Conservation (phyloP, 2,888 invertebrate species). For the Eupsilia transversa region DNA sequence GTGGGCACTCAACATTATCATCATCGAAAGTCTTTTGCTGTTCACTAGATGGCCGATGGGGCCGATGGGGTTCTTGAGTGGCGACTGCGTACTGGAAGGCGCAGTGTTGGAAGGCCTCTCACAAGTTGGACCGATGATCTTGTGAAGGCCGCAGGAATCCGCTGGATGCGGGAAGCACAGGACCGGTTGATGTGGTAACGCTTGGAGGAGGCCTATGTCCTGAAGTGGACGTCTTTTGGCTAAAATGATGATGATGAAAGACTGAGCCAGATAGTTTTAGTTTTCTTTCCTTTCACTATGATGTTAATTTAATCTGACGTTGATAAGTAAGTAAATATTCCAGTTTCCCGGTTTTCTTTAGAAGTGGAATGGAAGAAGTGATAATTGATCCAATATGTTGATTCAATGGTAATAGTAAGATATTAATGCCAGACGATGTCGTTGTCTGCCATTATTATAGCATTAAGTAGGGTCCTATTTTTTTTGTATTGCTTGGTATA, state of each 20-base stretch:
- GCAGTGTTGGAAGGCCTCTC: not conserved
- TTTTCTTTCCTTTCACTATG: no score
- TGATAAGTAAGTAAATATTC: not conserved
- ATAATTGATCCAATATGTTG: constrained; percentile 14
- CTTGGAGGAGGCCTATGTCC: not conserved
- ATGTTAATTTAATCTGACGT: not conserved
- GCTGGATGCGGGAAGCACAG: not conserved
- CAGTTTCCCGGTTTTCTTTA: not conserved
- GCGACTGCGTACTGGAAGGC: not conserved
- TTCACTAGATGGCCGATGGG: not conserved
- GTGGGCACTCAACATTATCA: not conserved
- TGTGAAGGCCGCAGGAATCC: not conserved
- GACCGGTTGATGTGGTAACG: not conserved
- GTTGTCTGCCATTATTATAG: not conserved
- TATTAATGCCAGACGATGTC: constrained; percentile 5
- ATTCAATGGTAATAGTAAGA: constrained; percentile 24
- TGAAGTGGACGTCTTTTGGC: not conserved
- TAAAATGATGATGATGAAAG: not conserved
- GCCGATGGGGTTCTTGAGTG: not conserved
- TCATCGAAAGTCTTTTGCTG: not conserved
- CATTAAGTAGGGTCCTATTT: constrained; percentile 10
- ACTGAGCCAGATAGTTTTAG: not conserved
- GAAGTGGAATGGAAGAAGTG: not conserved
- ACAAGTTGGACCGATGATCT: not conserved
- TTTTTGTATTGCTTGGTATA: constrained; percentile 16